These are phyloP conservation scores for Cygnus atratus DNA, from an alignment of 2,113 vertebrate species.

Conservation along the genomic window DNA sequence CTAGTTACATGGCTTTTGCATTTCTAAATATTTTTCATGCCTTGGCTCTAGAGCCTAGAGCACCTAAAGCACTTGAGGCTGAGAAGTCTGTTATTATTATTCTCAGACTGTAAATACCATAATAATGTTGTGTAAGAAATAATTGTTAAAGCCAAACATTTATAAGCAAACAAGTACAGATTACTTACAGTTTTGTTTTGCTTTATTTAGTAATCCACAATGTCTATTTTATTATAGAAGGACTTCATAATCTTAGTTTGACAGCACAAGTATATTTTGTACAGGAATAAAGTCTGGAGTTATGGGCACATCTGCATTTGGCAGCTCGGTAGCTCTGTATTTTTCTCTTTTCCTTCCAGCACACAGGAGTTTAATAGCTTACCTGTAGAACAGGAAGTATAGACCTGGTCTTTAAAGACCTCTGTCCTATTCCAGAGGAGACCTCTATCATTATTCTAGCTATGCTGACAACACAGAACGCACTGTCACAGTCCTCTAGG, in stretches of 20 bases:
- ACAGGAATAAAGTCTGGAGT: neutral
- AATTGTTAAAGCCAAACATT: neutral
- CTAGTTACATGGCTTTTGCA: neutral
- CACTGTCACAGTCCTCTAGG: conserved; percentile 81
- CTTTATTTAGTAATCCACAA: neutral
- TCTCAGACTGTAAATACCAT: neutral
- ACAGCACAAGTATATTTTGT: neutral
- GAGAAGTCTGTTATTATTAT: neutral
- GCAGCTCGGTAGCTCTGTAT: neutral
- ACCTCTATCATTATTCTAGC: conserved; percentile 80
- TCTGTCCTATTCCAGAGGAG: conserved; percentile 72
- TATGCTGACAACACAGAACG: conserved; percentile 81
- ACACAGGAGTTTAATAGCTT: conserved; percentile 74
- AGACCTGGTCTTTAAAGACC: conserved; percentile 78
- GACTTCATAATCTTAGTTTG: neutral
- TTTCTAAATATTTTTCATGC: neutral
- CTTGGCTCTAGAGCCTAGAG: neutral
- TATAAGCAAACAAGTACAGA: neutral
- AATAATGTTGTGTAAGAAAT: neutral
- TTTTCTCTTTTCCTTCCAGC: conserved; percentile 35
- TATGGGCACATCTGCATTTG: conserved; percentile 1
- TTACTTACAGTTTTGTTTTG: neutral
- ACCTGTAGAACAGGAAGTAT: conserved; percentile 80
- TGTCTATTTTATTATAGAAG: neutral
- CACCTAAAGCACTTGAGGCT: neutral